Percentiles rank a stretch among this genome's conserved stretches.
Conservation (phyloP, 2,113 vertebrate genomes). For the Hiodon tergisus region DNA sequence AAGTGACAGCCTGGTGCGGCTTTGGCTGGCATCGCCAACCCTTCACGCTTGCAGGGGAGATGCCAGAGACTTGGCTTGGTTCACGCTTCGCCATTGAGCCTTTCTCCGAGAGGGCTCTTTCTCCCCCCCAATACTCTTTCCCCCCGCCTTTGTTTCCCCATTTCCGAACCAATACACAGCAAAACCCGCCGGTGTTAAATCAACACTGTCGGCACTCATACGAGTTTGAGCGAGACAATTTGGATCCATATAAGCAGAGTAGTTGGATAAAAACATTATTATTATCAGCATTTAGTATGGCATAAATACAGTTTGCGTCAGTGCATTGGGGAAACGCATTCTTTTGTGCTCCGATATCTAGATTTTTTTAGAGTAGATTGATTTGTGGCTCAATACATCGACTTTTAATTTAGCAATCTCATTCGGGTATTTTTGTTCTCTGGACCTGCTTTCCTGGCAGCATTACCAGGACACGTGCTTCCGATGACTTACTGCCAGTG, state of each 20-base stretch:
- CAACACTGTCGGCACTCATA: too few species aligned
- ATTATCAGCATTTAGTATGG: too few species aligned
- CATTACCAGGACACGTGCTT: neutral
- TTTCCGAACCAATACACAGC: too few species aligned
- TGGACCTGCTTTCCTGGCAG: constrained; percentile 1
- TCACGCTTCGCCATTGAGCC: constrained; percentile 22
- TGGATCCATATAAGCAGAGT: too few species aligned
- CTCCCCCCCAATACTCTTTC: too few species aligned
- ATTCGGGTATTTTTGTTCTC: neutral
- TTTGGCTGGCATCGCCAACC: constrained; percentile 70
- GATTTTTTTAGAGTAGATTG: constrained; percentile 17
- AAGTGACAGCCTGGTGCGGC: constrained; percentile 74
- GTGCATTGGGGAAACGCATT: too few species aligned
- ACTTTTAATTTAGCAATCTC: neutral
- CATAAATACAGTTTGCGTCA: too few species aligned
- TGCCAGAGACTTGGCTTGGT: constrained; percentile 29
- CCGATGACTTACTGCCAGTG: neutral
- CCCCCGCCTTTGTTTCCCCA: too few species aligned
- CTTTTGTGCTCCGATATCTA: too few species aligned
- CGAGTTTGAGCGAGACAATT: too few species aligned
- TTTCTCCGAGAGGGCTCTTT: constrained; percentile 25
- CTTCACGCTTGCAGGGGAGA: constrained; percentile 63
- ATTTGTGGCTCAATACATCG: constrained; percentile 41
- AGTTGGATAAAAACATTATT: too few species aligned
- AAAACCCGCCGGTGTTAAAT: too few species aligned